Percentiles rank a stretch among this genome's conserved stretches.
Evolutionary conservation across 2,888 invertebrate species (phyloP).

Genomic region (Leucophenga montana): DNA sequence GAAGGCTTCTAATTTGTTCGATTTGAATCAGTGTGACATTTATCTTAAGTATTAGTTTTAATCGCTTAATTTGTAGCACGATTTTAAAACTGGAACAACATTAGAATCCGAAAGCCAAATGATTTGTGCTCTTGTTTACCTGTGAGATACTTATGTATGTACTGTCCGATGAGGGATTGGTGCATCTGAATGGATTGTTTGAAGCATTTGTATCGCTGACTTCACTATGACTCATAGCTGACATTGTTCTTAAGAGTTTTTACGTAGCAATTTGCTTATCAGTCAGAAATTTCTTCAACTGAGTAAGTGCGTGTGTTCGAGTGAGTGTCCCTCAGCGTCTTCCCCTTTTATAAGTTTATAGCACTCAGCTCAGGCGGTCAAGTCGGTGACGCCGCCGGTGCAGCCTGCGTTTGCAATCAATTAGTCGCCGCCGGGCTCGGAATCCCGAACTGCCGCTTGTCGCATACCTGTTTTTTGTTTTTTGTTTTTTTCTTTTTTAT

Average conservation of each 20-base stretch:
- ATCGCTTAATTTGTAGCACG: constrained; percentile 61
- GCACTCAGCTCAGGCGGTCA: not conserved
- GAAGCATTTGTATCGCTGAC: too few species aligned
- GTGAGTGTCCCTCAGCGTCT: not conserved
- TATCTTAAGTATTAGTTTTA: constrained; percentile 64
- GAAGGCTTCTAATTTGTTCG: too few species aligned
- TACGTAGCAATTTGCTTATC: constrained; percentile 11
- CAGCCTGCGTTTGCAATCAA: not conserved
- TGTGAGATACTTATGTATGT: too few species aligned
- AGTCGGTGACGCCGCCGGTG: not conserved
- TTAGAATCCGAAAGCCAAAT: not conserved
- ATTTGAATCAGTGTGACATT: constrained; percentile 40
- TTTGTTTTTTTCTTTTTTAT: not conserved
- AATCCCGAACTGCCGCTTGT: not conserved
- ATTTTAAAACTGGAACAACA: not conserved
- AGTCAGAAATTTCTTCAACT: not conserved
- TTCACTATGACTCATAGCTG: constrained; percentile 8
- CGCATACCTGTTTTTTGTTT: not conserved
- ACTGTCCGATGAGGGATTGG: not conserved
- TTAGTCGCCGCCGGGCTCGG: not conserved
- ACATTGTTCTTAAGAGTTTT: not conserved
- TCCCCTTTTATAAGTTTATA: constrained; percentile 18
- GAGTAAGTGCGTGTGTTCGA: not conserved
- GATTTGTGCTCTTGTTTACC: not conserved
- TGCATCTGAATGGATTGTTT: not conserved